Base-by-base conservation (phyloP, 92 coral and sea anemone species). In the Isaurus tuberculatus region DNA sequence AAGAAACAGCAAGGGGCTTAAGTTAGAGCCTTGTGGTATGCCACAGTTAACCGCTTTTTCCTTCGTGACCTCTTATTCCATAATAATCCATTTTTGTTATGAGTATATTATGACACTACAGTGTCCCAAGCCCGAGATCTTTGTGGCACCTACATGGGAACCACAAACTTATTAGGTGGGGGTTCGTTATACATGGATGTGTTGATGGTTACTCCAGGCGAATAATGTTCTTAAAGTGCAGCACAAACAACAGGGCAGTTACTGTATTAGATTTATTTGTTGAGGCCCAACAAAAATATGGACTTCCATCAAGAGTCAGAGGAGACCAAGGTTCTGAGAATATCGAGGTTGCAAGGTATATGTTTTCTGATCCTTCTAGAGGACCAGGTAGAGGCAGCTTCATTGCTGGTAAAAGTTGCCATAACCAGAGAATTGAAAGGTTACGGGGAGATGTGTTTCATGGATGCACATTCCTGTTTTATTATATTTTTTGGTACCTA, bases 381-480 rank as follows among this genome's bases (percentile, higher is more conserved):
- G 93, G 88, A 25, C 83, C 91, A 55, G 88, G 74, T 11, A 70
- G 90, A 55, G 93, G 93, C 19, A 86, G 90, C 75, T 90, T 86
- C 65, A 90, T 90, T 27, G 78, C 87, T 61, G 87, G 90, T 23
- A 81, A 73, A 31, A 87, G 90, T 73, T 71, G 72, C 44, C 85
- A 83, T 55, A 75, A 87, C 75, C 89, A 86, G 64, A 43, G 91
- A 53, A 90, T 90, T 61, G 67, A 90, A 53, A 65, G 94, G 77
- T 80, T 90, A 26, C 84, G 94, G 91, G n/a, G 91, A 17, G 89
- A 90, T 73, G 33, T 90, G 80, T 90, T 90, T 67, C 84, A 69
- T 87, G 94, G 94, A n/a, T 87, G 94, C 78, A 87, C 94, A 53
- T 86, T 78, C 46, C 65, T 90, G 20, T 86, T 86, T 79, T 90